Evolutionary conservation across 2,797 vertebrate genomes (phyloP).

Genomic region (Cetoscarus ocellatus): DNA sequence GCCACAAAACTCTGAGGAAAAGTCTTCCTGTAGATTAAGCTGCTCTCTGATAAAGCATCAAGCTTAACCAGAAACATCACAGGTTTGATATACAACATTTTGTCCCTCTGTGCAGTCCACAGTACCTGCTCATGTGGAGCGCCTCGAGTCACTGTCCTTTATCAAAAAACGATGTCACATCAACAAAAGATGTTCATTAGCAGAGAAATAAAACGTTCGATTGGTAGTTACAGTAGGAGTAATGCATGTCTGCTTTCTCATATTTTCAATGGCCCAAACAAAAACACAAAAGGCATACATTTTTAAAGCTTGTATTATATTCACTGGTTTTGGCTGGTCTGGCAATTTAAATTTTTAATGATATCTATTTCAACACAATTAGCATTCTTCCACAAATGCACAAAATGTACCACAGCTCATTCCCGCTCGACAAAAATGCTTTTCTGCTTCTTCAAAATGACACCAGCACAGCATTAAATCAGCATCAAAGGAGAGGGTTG

Average conservation of each 20-base stretch:
- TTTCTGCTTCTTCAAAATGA: conserved; percentile 10
- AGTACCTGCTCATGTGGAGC: too few species aligned
- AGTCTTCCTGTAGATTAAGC: not conserved
- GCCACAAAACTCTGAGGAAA: not conserved
- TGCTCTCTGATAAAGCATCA: conserved; percentile 4
- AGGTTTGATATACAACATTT: conserved; percentile 11
- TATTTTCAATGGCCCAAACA: not conserved
- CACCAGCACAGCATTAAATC: conserved; percentile 24
- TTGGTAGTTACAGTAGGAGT: conserved; percentile 5
- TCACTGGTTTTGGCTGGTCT: not conserved
- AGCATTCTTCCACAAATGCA: not conserved
- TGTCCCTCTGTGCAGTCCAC: not conserved
- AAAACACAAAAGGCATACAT: conserved; percentile 10
- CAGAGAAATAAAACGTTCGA: not conserved
- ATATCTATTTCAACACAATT: not conserved
- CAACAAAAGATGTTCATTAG: conserved; percentile 12
- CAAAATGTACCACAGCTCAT: conserved; percentile 24
- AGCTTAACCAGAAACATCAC: conserved; percentile 21
- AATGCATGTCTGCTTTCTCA: not conserved
- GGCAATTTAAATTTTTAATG: conserved; percentile 4
- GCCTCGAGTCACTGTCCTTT: not conserved
- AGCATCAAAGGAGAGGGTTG: conserved; percentile 13
- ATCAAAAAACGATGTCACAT: not conserved
- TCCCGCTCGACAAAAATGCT: not conserved
- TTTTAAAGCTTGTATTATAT: conserved; percentile 5